These are phyloP conservation scores for Notolepis coatsorum DNA, from an alignment of 2,797 vertebrate species.

Conservation along the genomic window DNA sequence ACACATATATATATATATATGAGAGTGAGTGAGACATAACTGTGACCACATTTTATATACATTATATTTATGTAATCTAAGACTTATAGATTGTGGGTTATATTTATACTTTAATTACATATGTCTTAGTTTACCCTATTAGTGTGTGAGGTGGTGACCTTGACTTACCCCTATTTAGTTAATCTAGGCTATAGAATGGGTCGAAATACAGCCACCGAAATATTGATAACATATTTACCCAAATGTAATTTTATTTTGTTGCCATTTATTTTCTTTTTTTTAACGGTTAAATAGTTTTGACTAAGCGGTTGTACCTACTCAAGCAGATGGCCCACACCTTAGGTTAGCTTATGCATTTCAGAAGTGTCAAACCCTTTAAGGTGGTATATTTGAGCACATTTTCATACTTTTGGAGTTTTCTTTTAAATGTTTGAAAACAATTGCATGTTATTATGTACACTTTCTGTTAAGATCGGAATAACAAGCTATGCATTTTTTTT, in stretches of 20 bases:
- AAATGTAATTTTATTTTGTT: not conserved
- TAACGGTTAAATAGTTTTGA: not conserved
- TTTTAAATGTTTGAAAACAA: not conserved
- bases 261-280: not conserved
- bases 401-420: not conserved
- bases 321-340: conserved; percentile 16
- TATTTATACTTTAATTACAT: too few species aligned
- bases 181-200: conserved; percentile 13
- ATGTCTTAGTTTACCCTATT: too few species aligned
- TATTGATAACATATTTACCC: not conserved
- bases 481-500: not conserved
- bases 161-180: conserved; percentile 24
- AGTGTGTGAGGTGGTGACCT: conserved; percentile 37
- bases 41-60: too few species aligned
- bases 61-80: too few species aligned
- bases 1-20: too few species aligned
- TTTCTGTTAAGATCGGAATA: not conserved
- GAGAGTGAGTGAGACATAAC: too few species aligned
- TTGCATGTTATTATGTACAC: not conserved
- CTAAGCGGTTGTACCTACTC: conserved; percentile 1
- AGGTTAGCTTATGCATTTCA: conserved; percentile 17
- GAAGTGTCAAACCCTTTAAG: conserved; percentile 34
- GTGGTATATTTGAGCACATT: conserved; percentile 23
- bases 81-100: too few species aligned
- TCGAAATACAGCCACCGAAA: conserved; percentile 14